Conservation (phyloP, 2,797 vertebrate genomes). For the Sandelia bainsii region DNA sequence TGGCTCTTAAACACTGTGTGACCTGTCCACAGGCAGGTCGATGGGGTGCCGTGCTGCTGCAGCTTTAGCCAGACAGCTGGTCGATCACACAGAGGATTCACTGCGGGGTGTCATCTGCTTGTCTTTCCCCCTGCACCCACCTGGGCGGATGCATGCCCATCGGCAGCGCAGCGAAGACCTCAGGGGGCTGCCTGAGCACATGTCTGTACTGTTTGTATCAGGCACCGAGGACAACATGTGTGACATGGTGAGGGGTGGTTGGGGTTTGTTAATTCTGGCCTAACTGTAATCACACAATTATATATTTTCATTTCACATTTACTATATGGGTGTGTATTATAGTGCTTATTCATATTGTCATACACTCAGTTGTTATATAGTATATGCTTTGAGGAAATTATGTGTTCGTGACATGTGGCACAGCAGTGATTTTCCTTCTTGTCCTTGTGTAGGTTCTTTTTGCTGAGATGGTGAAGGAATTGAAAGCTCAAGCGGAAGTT, state of each 20-base stretch:
- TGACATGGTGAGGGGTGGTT: constrained; percentile 83
- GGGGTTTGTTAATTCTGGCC: background rate
- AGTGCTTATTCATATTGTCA: background rate
- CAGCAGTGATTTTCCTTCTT: constrained; percentile 6
- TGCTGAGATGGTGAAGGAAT: constrained; percentile 82
- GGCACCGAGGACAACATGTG: constrained; percentile 94
- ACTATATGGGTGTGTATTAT: background rate
- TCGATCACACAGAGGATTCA: constrained; percentile 73
- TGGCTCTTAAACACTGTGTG: background rate
- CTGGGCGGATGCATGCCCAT: constrained; percentile 84
- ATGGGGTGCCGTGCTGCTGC: constrained; percentile 93
- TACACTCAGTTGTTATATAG: background rate
- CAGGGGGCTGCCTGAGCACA: constrained; percentile 75
- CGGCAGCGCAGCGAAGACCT: constrained; percentile 90
- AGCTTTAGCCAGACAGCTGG: constrained; percentile 80
- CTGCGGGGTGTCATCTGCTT: constrained; percentile 91
- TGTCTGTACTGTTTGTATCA: constrained; percentile 90
- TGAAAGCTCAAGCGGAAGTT: constrained; percentile 87
- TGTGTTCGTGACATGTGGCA: background rate
- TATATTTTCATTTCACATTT: no score
- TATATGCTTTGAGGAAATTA: no score
- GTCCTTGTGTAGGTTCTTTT: constrained; percentile 83
- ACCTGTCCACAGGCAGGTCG: constrained; percentile 87
- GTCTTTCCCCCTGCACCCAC: constrained; percentile 92
- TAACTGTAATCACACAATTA: background rate